Evolutionary conservation across 2,888 invertebrate species (phyloP).

Genomic region (Copidosoma aretas): DNA sequence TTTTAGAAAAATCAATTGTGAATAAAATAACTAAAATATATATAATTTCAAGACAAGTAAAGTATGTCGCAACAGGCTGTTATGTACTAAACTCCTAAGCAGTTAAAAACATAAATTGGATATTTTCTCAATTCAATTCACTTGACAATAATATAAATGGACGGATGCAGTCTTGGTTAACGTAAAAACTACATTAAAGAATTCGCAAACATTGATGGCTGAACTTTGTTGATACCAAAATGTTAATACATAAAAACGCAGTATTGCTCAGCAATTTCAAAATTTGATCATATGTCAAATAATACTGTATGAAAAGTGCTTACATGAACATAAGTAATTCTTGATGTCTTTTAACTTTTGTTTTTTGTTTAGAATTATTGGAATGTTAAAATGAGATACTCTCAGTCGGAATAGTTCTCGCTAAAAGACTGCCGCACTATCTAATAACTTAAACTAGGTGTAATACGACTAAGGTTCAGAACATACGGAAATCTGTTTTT

Average conservation of each 20-base stretch:
- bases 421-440: slow-evolving; percentile 7
- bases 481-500: slow-evolving; percentile 23
- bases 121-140: slow-evolving; percentile 9
- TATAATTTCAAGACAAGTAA: not conserved
- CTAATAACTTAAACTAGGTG: slow-evolving; percentile 10
- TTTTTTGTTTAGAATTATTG: not conserved
- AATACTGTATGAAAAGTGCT: slow-evolving; percentile 42
- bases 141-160: slow-evolving; percentile 9
- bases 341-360: slow-evolving; percentile 19
- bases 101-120: not conserved
- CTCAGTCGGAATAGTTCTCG: slow-evolving; percentile 3
- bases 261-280: slow-evolving; percentile 18
- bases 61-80: not conserved
- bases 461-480: slow-evolving; percentile 12
- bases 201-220: slow-evolving; percentile 14
- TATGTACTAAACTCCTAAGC: not conserved
- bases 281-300: slow-evolving; percentile 43
- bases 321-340: slow-evolving; percentile 25
- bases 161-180: slow-evolving; percentile 34
- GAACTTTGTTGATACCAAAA: slow-evolving; percentile 26
- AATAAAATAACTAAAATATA: not conserved
- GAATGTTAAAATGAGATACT: not conserved
- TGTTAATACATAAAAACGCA: slow-evolving; percentile 10
- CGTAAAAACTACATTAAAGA: slow-evolving; percentile 20
- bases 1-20: no score